These are phyloP conservation scores for Trematomus loennbergii DNA, from an alignment of 2,113 vertebrate genomes.

Conservation along the genomic window DNA sequence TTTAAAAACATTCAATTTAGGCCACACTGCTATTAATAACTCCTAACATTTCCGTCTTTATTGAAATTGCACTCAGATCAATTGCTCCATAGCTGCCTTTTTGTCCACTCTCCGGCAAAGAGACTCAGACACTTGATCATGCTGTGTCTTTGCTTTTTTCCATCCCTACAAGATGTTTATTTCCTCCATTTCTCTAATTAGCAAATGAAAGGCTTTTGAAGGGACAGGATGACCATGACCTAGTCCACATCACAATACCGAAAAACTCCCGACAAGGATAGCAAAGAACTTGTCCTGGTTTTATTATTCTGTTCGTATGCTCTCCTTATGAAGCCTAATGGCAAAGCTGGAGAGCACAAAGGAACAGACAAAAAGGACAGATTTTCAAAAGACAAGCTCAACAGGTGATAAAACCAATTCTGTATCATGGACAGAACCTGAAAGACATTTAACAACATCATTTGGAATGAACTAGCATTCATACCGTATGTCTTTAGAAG, in stretches of 20 bases:
- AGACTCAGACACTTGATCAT: constrained; percentile 23
- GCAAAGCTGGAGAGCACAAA: background rate
- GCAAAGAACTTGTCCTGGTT: constrained; percentile 52
- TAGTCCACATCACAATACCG: constrained; percentile 32
- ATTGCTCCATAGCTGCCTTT: background rate
- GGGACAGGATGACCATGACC: constrained; percentile 52
- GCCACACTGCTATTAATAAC: background rate
- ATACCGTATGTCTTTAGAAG: background rate
- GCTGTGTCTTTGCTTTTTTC: constrained; percentile 35
- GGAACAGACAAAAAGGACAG: constrained; percentile 13
- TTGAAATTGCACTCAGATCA: background rate
- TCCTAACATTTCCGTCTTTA: constrained; percentile 19
- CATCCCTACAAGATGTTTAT: constrained; percentile 8
- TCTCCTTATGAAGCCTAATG: constrained; percentile 10
- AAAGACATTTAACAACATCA: background rate
- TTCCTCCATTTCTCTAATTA: constrained; percentile 46
- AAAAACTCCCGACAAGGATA: constrained; percentile 24
- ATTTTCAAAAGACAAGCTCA: constrained; percentile 3
- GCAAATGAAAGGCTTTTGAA: constrained; percentile 44
- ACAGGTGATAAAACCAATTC: background rate
- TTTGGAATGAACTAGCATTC: background rate
- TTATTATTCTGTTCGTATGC: constrained; percentile 23
- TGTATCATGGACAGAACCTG: background rate
- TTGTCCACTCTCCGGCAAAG: background rate
- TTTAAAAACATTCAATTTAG: background rate